These are phyloP conservation scores for Drosophila infuscata DNA, from an alignment of 2,888 invertebrate genomes.

Conservation along the genomic window DNA sequence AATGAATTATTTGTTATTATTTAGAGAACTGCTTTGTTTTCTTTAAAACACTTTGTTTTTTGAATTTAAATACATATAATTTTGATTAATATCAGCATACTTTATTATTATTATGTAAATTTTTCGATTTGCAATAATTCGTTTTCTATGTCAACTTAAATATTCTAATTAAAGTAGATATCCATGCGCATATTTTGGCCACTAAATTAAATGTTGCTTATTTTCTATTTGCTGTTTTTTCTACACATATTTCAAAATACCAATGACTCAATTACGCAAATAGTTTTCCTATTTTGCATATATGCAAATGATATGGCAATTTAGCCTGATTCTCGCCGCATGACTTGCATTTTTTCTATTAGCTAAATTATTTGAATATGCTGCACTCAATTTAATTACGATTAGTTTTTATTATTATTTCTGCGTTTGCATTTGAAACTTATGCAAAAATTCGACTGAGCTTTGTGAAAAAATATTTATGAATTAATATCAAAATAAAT, in stretches of 20 bases:
- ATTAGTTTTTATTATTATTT: not conserved
- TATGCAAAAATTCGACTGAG: not conserved
- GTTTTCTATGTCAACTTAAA: not conserved
- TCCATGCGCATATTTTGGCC: not conserved
- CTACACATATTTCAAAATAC: not conserved
- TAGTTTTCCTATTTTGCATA: not conserved
- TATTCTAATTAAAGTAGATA: not conserved
- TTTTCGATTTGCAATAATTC: not conserved
- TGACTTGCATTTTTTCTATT: not conserved
- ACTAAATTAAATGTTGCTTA: not conserved
- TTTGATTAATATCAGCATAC: fast-evolving
- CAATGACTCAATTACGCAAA: not conserved
- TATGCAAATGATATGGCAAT: not conserved
- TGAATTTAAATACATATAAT: too few species aligned
- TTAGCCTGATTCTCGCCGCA: not conserved
- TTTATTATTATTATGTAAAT: not conserved
- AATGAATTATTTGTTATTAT: not conserved
- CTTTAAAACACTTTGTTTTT: not conserved
- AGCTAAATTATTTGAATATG: not conserved
- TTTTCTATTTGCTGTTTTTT: not conserved
- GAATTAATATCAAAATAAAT: not conserved
- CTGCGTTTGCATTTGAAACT: not conserved
- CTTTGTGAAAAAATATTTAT: not conserved
- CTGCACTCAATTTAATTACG: conserved; percentile 1
- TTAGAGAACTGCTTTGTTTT: not conserved